Conservation (phyloP, 2,113 vertebrate species). For the Cinclus mexicanus region DNA sequence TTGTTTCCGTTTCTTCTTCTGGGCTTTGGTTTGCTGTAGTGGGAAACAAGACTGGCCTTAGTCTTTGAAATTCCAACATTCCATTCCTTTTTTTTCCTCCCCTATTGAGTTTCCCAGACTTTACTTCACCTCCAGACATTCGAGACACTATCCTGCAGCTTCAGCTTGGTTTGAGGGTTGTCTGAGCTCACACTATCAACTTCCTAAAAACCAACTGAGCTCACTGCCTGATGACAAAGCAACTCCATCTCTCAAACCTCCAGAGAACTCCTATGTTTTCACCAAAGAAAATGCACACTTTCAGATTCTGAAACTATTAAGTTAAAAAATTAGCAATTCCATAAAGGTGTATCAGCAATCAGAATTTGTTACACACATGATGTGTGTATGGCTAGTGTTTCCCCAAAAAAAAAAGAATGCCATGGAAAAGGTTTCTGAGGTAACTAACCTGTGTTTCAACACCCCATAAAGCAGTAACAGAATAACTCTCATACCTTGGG, state of each 20-base stretch:
- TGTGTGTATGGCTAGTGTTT: neutral
- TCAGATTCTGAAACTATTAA: neutral
- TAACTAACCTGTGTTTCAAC: neutral
- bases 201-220: neutral
- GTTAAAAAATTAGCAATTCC: neutral
- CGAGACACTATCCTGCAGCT: neutral
- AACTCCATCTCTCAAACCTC: neutral
- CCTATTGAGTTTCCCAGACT: neutral
- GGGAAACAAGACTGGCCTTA: conserved; percentile 1
- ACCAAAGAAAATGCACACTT: neutral
- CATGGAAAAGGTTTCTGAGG: neutral
- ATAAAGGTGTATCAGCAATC: neutral
- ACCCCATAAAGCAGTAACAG: neutral
- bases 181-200: neutral
- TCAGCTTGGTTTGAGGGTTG: neutral
- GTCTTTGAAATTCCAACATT: neutral
- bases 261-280: neutral
- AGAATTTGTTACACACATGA: neutral
- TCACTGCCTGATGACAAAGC: neutral
- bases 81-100: neutral
- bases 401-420: neutral
- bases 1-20: conserved; percentile 94
- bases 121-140: neutral
- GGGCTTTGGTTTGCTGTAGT: conserved; percentile 85
- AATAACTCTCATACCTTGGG: conserved; percentile 74